Evolutionary conservation across 2,888 invertebrate genomes (phyloP).

Genomic region (Hecatera dysodea): DNA sequence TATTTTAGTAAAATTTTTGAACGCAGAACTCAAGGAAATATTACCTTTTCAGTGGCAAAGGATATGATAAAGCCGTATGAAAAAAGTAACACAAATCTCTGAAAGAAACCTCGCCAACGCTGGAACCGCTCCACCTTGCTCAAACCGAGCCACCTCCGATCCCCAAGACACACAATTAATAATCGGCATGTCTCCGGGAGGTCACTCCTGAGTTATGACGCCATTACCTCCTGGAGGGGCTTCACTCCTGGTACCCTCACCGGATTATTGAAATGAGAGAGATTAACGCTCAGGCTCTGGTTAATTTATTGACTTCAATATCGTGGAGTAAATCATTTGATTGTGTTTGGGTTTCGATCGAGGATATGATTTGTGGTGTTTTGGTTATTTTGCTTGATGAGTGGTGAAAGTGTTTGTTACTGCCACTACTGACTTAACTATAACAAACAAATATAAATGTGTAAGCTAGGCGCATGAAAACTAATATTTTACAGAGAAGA

Average conservation of each 20-base stretch:
- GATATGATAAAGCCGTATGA: not conserved
- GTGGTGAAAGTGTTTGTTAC: not conserved
- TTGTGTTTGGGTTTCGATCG: conserved; percentile 23
- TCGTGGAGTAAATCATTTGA: conserved; percentile 46
- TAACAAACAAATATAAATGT: no score
- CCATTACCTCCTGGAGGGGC: conserved; percentile 56
- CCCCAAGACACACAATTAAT: conserved; percentile 60
- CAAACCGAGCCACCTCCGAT: conserved; percentile 9
- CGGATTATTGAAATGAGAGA: conserved; percentile 69
- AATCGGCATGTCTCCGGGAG: conserved; percentile 54
- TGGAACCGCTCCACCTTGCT: not conserved
- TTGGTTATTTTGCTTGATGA: not conserved
- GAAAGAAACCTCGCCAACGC: not conserved
- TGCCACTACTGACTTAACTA: no score
- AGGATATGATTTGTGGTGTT: not conserved
- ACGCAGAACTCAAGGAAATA: no score
- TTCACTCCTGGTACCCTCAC: conserved; percentile 28
- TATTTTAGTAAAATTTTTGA: no score
- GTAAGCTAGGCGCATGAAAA: no score
- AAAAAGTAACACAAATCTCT: not conserved
- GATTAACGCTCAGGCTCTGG: conserved; percentile 58
- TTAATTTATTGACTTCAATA: conserved; percentile 64
- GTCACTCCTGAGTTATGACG: conserved; percentile 63
- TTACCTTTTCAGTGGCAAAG: no score
- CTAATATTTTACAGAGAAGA: no score